Base-by-base conservation (phyloP, 2,113 vertebrate species). In the Sula dactylatra region DNA sequence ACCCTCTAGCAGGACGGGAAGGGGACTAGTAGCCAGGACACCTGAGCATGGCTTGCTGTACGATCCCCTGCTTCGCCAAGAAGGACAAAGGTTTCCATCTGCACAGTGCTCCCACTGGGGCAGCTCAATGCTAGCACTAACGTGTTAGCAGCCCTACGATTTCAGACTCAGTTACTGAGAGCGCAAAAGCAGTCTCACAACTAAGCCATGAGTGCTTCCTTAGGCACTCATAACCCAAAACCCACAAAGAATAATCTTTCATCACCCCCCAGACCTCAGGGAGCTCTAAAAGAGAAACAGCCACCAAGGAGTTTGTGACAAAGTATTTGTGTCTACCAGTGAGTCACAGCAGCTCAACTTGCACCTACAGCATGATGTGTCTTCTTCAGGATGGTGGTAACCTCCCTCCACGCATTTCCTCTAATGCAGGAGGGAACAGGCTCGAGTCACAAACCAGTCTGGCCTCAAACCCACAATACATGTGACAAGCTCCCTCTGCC, bases 101-200 rank as follows among this genome's bases (percentile, higher is more conserved):
- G 7, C 2, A 4, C 29, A 62, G 55, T 5, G 2, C 8, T 73
- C 34, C 32, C 74, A 25, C 26, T 3, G 31, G 34, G 67, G 34
- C 52, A 67, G 61, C 90, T 66, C 9, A 0, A 6, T 24, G 29
- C 50, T 10, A 31, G 38, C 10, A 29, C 45, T 31, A 44, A 45
- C 6, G 2, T 1, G 0, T 67, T 66, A 61, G 45, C 40, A 74
- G 52, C 40, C 40, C 45, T 54, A 40, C 1, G 0, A 13, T 21
- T 66, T 80, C 58, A 65, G 45, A 19, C 50, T 56, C 6, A 0
- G 24, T 54, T 47, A 81, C 45, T 21, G 13, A n/a, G 34, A 24
- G 67, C 22, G 38, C 67, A 86, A 40, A 80, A 61, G 61, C 4
- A 1, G 24, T 47, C 34, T 73, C 61, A 45, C 36, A 36, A 49